phyloP scores from a whole-genome alignment of 2,797 vertebrate genomes.

The Malurus splendens region DNA sequence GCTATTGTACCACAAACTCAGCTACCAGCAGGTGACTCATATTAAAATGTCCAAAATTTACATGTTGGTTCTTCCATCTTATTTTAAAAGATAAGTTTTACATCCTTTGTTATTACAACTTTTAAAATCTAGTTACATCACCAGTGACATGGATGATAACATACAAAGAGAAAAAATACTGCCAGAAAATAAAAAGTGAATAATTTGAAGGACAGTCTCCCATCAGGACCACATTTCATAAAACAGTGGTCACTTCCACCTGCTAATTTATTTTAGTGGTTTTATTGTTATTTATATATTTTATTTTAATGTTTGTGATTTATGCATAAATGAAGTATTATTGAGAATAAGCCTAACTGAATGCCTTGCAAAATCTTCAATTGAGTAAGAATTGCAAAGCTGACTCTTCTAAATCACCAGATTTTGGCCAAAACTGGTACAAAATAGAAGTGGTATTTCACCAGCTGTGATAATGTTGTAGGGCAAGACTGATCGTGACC shows the following conservation, averaged over 20 bases:
- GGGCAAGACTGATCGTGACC: neutral
- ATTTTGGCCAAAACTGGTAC: neutral
- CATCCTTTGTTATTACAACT: neutral
- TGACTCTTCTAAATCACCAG: neutral
- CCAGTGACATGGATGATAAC: neutral
- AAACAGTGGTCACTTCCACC: neutral
- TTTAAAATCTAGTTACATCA: neutral
- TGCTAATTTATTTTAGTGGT: neutral
- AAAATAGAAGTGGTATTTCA: neutral
- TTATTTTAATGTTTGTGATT: neutral
- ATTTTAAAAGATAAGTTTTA: neutral
- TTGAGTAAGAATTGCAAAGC: neutral
- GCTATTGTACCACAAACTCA: neutral
- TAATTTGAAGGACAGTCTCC: neutral
- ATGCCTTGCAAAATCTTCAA: neutral
- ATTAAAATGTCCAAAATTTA: neutral
- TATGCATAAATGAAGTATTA: neutral
- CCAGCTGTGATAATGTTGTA: neutral
- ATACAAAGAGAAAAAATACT: neutral
- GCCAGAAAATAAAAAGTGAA: neutral
- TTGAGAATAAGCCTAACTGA: neutral
- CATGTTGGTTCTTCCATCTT: neutral
- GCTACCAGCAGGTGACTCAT: neutral
- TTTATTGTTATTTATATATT: neutral
- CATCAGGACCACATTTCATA: neutral